Base-by-base conservation (phyloP, 2,113 vertebrate species). In the Falcunculus frontatus region DNA sequence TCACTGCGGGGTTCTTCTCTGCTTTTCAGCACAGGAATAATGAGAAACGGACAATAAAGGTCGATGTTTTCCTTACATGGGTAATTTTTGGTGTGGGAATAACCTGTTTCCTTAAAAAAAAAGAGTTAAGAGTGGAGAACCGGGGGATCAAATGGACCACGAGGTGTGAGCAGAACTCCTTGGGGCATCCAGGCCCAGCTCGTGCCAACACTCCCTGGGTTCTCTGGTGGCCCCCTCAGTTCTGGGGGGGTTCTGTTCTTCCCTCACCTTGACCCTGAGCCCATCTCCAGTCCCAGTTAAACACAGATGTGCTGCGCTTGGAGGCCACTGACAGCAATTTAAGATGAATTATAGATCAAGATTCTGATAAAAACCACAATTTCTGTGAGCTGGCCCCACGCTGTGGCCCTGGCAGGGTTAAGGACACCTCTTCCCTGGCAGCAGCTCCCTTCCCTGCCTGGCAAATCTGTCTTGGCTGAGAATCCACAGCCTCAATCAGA, bases 321-420 rank as follows among this genome's bases (percentile, higher is more conserved):
- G 83, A 93, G 75, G 79, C 92, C 76, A 70, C 75, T 14, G 81
- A 84, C 49, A 35, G 17, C 56, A 17, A 87, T 92, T 95, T 74
- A 19, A 33, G 35, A 79, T 96, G 79, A 96, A 96, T 97, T 96
- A 88, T 87, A 95, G 87, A 89, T 93, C 44, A 64, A 26, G 53
- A 53, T 86, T 93, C 77, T 33, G 91, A 50, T 87, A 57, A 68
- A 67, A 70, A 32, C 41, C 77, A 5, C 42, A 35, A 29, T 84
- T 11, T 11, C 47, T 6, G 12, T 50, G 8, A 30, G 50, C 32
- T 37, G 65, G 47, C 55, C 55, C 64, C 23, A 16, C 26, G 57
- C 57, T 37, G n/a, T 12, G 25, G 35, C 57, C 57, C 47, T 33
- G 57, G 81, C 22, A 27, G 92, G 81, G 87, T 76, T 96, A 89